Evolutionary conservation across 2,888 invertebrate species (phyloP).

Genomic region (Steinernema carpocapsae): DNA sequence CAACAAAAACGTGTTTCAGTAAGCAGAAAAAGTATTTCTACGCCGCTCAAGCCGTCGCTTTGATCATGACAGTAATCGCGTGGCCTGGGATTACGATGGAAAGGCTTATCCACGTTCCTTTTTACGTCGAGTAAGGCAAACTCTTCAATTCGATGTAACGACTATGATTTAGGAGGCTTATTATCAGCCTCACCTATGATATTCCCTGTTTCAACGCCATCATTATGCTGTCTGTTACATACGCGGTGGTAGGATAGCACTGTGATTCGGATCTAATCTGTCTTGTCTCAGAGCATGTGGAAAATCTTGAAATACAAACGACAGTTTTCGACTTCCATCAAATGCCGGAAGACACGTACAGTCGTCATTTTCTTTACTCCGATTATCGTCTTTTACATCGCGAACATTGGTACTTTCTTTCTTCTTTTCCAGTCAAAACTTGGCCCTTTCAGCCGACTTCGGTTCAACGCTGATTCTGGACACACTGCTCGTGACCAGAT

Average conservation of each 20-base stretch:
- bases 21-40: slow-evolving; percentile 1
- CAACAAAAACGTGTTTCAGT: background rate
- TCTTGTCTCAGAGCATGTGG: slow-evolving; percentile 18
- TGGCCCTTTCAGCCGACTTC: background rate
- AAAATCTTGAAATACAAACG: background rate
- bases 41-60: background rate
- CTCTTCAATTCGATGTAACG: too few species aligned
- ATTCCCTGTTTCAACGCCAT: background rate
- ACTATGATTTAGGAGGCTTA: background rate
- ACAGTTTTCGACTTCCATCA: background rate
- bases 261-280: background rate
- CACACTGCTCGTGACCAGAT: background rate
- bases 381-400: slow-evolving; percentile 13
- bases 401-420: background rate
- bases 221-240: background rate
- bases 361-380: slow-evolving; percentile 20
- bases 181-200: background rate
- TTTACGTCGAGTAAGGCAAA: too few species aligned
- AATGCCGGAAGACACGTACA: background rate
- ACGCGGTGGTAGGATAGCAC: background rate
- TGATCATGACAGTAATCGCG: background rate
- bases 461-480: background rate
- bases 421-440: background rate
- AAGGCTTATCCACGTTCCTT: background rate
- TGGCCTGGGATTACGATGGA: background rate